phyloP scores from a whole-genome alignment of 2,113 vertebrate species.

The Oostethus manadensis region DNA sequence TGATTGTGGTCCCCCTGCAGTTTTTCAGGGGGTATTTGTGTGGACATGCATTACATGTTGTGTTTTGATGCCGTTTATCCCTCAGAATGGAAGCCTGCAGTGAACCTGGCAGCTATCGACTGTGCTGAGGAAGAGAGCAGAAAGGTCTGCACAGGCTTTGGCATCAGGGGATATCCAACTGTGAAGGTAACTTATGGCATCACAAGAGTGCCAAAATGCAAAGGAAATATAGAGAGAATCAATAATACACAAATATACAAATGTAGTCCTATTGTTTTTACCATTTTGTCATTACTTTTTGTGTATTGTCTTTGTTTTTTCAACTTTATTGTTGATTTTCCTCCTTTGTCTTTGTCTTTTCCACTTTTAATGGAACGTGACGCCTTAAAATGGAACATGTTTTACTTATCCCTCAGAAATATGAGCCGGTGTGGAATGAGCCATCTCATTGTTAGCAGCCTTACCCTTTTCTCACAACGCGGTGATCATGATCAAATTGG shows the following conservation, averaged over 20 bases:
- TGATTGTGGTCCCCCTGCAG: neutral
- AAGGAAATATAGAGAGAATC: no score
- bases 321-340: no score
- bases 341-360: no score
- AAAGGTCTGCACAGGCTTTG: constrained; percentile 47
- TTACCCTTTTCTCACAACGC: neutral
- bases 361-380: no score
- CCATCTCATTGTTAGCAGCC: neutral
- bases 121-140: constrained; percentile 58
- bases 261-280: no score
- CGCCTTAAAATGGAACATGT: no score
- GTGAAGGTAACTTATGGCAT: constrained; percentile 66
- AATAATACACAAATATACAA: no score
- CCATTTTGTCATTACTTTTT: no score
- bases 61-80: neutral
- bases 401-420: neutral
- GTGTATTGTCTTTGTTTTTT: no score
- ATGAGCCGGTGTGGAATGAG: neutral
- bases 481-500: no score
- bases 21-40: neutral
- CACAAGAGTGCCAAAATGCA: no score
- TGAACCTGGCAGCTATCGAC: constrained; percentile 70
- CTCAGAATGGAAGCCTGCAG: constrained; percentile 74
- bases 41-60: no score
- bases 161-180: constrained; percentile 64